Evolutionary conservation across 2,888 invertebrate species (phyloP), one percentile per base, ranked within the genome.

Genomic region (Watsonalla cultraria): DNA sequence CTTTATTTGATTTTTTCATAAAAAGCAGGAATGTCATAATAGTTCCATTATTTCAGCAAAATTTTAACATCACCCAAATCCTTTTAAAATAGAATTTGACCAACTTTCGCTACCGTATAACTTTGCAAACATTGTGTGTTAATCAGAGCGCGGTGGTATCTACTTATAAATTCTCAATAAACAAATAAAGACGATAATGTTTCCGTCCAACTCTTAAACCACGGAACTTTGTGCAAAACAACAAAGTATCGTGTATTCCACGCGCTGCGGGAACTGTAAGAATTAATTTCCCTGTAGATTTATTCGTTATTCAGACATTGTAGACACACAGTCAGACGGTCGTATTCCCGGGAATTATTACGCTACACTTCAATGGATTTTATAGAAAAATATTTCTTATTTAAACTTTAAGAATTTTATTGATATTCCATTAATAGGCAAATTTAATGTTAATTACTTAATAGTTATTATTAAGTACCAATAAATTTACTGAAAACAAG

Each of bases 201-300:
- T 42, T 42, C 42, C 42, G 42, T 11, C 11, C 42, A 42, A 42
- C 42, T 42, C 42, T 42, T 42, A 42, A 42, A 42, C 42, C 42
- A 11, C 8, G 42, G 42, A 42, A 42, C 42, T 42, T 42, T 42
- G 34, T 47, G 33, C 35, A 34, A 33, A 34, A 47, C 35, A 24
- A 47, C n/a, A 47, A 13, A 47, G 34, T 47, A 4, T 33, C 7
- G 35, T 54, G 59, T 54, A 55, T 62, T 63, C 51, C 55, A 53
- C 50, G 54, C 49, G 54, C 42, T 42, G 11, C 42, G 42, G 34
- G 47, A 47, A 47, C 64, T 54, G 58, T 55, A 45, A 51, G 56
- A 58, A 64, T 64, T 71, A 71, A 74, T 75, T 75, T 74, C 72
- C 69, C 74, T 52, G 56, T 62, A 70, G 75, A 59, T 59, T 72